These are phyloP conservation scores for Myxocyprinus asiaticus DNA, from an alignment of 2,113 vertebrate genomes.

Conservation along the genomic window DNA sequence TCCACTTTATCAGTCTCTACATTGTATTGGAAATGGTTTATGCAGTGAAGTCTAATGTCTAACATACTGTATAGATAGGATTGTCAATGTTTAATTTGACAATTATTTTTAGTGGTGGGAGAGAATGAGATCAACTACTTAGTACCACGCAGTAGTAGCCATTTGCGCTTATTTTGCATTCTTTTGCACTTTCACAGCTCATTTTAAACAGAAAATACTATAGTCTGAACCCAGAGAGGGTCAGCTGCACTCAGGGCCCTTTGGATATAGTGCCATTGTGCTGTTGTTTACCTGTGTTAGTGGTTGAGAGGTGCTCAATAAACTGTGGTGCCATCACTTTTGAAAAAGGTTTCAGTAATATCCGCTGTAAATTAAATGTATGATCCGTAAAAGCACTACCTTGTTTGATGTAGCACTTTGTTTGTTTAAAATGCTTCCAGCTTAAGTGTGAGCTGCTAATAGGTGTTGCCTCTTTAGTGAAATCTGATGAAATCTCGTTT, in stretches of 20 bases:
- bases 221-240: conserved; percentile 49
- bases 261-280: conserved; percentile 56
- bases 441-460: too few relatives aligned
- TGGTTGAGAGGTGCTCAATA: conserved; percentile 63
- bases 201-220: conserved; percentile 50
- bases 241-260: conserved; percentile 45
- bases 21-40: too few relatives aligned
- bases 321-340: conserved; percentile 34
- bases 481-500: too few relatives aligned
- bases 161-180: conserved; percentile 51
- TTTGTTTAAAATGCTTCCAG: conserved; percentile 27
- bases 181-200: conserved; percentile 49
- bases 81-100: too few relatives aligned
- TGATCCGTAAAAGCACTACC: conserved; percentile 47
- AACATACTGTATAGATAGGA: too few relatives aligned
- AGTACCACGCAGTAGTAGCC: conserved; percentile 53
- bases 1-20: too few relatives aligned
- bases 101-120: neutral
- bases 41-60: too few relatives aligned
- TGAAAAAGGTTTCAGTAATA: conserved; percentile 24
- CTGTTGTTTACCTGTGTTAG: conserved; percentile 62
- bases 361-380: conserved; percentile 38
- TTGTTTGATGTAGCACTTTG: conserved; percentile 49
- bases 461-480: too few relatives aligned
- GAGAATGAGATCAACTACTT: conserved; percentile 21